phyloP scores from a whole-genome alignment of 2,113 vertebrate genomes.

The Nothocercus julius region DNA sequence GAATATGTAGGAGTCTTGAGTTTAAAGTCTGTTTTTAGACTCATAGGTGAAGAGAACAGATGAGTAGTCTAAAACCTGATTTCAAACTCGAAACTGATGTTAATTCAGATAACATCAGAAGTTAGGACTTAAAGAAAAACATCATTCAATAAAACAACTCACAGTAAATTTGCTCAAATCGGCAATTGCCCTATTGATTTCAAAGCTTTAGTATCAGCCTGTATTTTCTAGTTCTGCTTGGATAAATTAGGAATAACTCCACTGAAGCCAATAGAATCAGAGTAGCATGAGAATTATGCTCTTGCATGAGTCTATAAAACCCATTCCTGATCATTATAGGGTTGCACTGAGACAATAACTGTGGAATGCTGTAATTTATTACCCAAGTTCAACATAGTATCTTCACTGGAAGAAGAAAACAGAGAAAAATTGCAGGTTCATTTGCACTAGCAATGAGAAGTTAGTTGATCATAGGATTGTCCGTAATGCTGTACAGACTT shows the following conservation, averaged over 20 bases:
- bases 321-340: not conserved
- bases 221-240: not conserved
- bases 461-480: not conserved
- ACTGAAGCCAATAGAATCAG: not conserved
- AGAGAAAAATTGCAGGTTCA: not conserved
- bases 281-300: not conserved
- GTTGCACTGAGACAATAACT: not conserved
- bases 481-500: not conserved
- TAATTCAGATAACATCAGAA: not conserved
- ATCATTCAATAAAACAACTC: not conserved
- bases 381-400: fast-evolving
- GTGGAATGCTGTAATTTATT: not conserved
- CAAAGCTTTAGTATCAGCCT: not conserved
- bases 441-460: not conserved
- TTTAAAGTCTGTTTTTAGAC: not conserved
- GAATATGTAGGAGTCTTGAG: not conserved
- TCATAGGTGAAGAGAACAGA: not conserved
- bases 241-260: not conserved
- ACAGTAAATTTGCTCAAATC: not conserved
- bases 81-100: not conserved
- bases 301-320: not conserved
- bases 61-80: not conserved
- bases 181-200: not conserved
- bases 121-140: not conserved
- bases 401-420: not conserved